Base-by-base conservation (phyloP, 1,140 invertebrate genomes). In the Leptoteleia sp. region DNA sequence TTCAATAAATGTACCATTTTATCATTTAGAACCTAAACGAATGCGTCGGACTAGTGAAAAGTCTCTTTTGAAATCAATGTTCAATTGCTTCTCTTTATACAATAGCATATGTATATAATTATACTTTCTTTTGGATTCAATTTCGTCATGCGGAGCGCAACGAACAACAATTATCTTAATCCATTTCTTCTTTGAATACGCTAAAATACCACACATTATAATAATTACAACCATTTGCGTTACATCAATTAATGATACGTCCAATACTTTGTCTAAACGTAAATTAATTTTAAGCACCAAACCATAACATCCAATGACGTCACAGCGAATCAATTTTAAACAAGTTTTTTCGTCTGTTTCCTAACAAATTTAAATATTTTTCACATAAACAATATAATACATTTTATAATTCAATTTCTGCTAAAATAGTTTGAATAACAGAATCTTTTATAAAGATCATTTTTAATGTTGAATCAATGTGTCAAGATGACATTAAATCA, bases 121-220 rank as follows among this genome's bases (percentile, higher is more conserved):
- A 59, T 73, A 73, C 61, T 73, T 73, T 73, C 70, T 73, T 73
- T 73, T n/a, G 59, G 52, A 15, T 73, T 73, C 40, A 73, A 64
- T 73, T 65, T 73, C 70, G 70, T 40, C 70, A 73, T 73, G 70
- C 61, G 43, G 59, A 11, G 61, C 59, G 70, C 70, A 61, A 65
- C 59, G 70, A 73, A 64, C 70, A 73, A 65, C 65, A 67, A 16
- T 62, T 48, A 52, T 73, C 16, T 35, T 75, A 55, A 11, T 64
- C 52, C 50, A 0, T 62, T 54, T 40, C 29, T 22, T 8, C 4
- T 31, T 50, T 35, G 2, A 57, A 65, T 64, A 43, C 38, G 43
- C 43, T 65, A 77, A 50, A 38, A 33, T 68, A 76, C 17, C 25
- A 55, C 25, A 55, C 33, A 25, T 50, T 57, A 52, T 43, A 35